Conservation (phyloP, 2,113 vertebrate species). For the Corydoras maculifer region DNA sequence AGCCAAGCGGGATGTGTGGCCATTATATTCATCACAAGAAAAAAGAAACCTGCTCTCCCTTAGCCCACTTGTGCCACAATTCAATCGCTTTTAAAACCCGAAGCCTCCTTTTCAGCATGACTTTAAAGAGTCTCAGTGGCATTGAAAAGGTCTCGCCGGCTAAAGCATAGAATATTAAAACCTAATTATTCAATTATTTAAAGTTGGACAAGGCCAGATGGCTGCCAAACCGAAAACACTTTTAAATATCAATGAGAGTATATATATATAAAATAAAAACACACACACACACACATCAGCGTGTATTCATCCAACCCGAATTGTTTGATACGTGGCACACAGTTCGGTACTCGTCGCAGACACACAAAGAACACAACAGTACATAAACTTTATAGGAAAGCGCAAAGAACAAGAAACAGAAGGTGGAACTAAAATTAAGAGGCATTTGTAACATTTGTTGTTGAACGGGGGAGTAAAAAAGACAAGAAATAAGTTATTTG, state of each 20-base stretch:
- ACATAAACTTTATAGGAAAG: too few species aligned
- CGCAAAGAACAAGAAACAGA: too few species aligned
- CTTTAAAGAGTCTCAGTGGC: conserved; percentile 21
- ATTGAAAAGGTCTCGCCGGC: conserved; percentile 40
- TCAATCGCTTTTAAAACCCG: conserved; percentile 45
- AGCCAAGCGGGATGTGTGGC: conserved; percentile 40
- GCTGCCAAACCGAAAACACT: not conserved
- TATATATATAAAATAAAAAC: too few species aligned
- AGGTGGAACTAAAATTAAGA: too few species aligned
- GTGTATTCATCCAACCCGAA: too few species aligned
- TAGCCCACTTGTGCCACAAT: conserved; percentile 29
- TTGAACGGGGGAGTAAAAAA: too few species aligned
- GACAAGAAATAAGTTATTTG: too few species aligned
- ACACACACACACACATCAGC: too few species aligned
- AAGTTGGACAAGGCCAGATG: not conserved
- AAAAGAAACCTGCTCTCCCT: conserved; percentile 44
- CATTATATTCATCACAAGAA: conserved; percentile 48
- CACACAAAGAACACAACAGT: too few species aligned
- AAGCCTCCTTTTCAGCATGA: conserved; percentile 16
- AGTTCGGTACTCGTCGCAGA: too few species aligned
- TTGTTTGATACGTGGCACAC: too few species aligned
- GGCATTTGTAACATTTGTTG: too few species aligned
- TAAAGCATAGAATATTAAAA: conserved; percentile 36
- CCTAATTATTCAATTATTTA: conserved; percentile 16
- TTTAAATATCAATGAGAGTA: not conserved